A percentile compares a stretch with the other conserved stretches of the same genome.
Evolutionary conservation across 2,888 invertebrate genomes (phyloP).

Genomic region (Caenorhabditis sp.): DNA sequence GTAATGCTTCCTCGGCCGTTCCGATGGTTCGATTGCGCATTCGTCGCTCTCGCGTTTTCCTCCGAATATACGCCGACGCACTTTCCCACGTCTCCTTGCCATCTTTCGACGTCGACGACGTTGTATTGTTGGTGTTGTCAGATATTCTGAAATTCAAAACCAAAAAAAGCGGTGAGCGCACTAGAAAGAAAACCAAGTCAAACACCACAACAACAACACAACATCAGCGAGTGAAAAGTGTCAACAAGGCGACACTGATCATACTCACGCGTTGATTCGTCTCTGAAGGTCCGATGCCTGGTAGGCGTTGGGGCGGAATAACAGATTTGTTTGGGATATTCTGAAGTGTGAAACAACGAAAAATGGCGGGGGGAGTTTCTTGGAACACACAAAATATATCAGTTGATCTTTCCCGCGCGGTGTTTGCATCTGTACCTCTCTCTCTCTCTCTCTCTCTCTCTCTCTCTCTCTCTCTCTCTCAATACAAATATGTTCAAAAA

Average conservation of each 20-base stretch:
- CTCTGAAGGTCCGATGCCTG: slow-evolving; percentile 40
- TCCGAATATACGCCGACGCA: slow-evolving; percentile 65
- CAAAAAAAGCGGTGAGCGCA: slow-evolving; percentile 11
- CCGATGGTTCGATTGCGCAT: slow-evolving; percentile 66
- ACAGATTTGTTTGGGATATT: slow-evolving; percentile 38
- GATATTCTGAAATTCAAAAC: slow-evolving; percentile 7
- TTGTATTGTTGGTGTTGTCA: no score
- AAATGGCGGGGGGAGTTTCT: slow-evolving; percentile 9
- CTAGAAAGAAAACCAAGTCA: slow-evolving; percentile 12
- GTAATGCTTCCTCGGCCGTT: slow-evolving; percentile 59
- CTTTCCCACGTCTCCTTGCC: slow-evolving; percentile 59
- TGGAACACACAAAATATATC: no score
- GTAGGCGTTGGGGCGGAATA: slow-evolving; percentile 41
- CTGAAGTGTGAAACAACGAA: slow-evolving; percentile 25
- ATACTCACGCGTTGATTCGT: slow-evolving; percentile 45
- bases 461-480: no score
- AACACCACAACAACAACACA: slow-evolving; percentile 12
- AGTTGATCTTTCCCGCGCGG: no score
- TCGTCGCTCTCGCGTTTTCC: slow-evolving; percentile 67
- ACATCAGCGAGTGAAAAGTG: slow-evolving; percentile 13
- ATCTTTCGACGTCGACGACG: slow-evolving; percentile 2
- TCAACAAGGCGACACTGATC: not conserved
- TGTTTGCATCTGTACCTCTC: no score
- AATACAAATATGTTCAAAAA: no score
- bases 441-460: no score